Percentiles rank a stretch among this genome's conserved stretches.
Evolutionary conservation across 2,888 invertebrate species (phyloP).

Genomic region (Mythimna pallens): DNA sequence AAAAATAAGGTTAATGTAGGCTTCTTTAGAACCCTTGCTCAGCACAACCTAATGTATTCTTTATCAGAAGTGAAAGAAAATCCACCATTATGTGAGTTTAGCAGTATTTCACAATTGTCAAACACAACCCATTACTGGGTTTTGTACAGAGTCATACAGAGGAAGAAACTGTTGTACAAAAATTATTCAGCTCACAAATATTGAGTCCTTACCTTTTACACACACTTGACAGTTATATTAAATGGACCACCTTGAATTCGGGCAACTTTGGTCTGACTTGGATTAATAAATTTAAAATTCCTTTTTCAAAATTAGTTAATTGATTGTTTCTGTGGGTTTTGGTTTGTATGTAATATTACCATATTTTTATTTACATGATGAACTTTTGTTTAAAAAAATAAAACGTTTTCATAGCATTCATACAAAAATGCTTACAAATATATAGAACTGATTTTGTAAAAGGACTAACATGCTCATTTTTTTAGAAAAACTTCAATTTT

Average conservation of each 20-base stretch:
- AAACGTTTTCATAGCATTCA: too few species aligned
- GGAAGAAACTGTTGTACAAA: conserved; percentile 26
- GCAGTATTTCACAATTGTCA: not conserved
- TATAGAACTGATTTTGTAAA: too few species aligned
- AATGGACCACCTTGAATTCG: not conserved
- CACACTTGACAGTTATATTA: not conserved
- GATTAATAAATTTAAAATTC: not conserved
- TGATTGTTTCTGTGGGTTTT: not conserved
- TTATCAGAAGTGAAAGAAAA: conserved; percentile 8
- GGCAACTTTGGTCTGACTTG: not conserved
- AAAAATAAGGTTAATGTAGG: not conserved
- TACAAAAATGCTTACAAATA: too few species aligned
- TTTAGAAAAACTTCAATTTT: too few species aligned
- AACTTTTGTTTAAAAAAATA: too few species aligned
- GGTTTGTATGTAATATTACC: too few species aligned
- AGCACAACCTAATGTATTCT: conserved; percentile 2
- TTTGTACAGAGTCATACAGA: conserved; percentile 35
- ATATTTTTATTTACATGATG: too few species aligned
- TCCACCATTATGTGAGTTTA: conserved; percentile 20
- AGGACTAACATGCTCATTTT: too few species aligned
- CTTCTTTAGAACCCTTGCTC: not conserved
- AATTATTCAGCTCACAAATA: conserved; percentile 24
- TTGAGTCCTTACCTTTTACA: not conserved
- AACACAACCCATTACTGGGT: conserved; percentile 7
- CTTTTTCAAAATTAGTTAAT: not conserved